Evolutionary conservation across 2,797 vertebrate species (phyloP).

Genomic region (Chelon auratus): DNA sequence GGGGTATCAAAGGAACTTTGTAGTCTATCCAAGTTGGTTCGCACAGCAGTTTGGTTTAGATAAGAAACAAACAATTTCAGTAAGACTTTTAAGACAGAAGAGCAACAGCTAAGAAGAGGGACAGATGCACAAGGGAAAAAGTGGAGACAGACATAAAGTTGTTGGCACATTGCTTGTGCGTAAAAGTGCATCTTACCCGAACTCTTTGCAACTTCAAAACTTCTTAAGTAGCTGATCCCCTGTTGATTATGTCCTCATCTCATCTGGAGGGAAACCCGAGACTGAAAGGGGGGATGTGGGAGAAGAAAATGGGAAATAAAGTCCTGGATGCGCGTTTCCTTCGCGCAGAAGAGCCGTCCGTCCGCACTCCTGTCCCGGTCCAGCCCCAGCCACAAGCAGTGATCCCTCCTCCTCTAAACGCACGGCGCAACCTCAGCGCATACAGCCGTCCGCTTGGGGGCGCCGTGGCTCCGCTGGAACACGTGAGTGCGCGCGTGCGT

Average conservation of each 20-base stretch:
- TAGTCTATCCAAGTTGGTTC: not conserved
- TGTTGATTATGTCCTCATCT: slow-evolving; percentile 72
- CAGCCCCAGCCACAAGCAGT: slow-evolving; percentile 57
- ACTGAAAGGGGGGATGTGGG: slow-evolving; percentile 6
- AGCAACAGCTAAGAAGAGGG: not conserved
- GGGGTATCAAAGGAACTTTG: not conserved
- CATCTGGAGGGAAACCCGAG: slow-evolving; percentile 21
- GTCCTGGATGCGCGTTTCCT: slow-evolving; percentile 70
- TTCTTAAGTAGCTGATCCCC: slow-evolving; percentile 20
- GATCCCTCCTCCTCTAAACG: slow-evolving; percentile 70
- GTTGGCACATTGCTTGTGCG: slow-evolving; percentile 39
- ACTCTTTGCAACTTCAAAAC: slow-evolving; percentile 62
- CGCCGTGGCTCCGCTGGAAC: slow-evolving; percentile 72
- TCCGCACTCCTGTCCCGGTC: slow-evolving; percentile 66
- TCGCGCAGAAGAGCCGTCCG: slow-evolving; percentile 73
- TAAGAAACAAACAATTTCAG: not conserved
- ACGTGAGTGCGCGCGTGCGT: slow-evolving; percentile 34
- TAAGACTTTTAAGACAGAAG: not conserved
- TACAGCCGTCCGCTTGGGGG: slow-evolving; percentile 68
- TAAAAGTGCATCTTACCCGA: slow-evolving; percentile 74
- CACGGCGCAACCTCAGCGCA: slow-evolving; percentile 34
- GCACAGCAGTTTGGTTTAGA: not conserved
- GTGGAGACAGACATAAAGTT: not conserved
- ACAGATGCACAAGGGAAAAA: not conserved
- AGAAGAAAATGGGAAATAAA: slow-evolving; percentile 53